Evolutionary conservation across 2,797 vertebrate species (phyloP).

Genomic region (Halcyon smyrnensis): DNA sequence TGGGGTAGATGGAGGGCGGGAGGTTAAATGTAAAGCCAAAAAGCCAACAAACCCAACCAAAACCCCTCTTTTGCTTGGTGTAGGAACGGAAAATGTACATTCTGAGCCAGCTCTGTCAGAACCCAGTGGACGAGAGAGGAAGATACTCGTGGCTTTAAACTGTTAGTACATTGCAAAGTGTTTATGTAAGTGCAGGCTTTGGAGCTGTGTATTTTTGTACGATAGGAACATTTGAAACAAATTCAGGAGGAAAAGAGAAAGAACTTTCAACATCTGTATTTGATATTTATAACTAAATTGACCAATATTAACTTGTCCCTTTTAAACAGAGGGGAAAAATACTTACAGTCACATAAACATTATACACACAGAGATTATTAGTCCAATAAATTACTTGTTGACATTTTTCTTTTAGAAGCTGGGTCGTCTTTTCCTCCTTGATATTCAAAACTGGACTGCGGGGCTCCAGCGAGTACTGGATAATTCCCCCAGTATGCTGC

Average conservation of each 20-base stretch:
- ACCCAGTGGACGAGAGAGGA: neutral
- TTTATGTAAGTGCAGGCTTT: neutral
- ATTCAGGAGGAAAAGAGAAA: neutral
- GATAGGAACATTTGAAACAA: neutral
- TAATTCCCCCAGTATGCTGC: neutral
- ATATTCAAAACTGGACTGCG: neutral
- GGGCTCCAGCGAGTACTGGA: neutral
- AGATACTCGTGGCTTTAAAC: neutral
- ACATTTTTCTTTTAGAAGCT: neutral
- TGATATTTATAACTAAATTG: neutral
- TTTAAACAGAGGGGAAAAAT: neutral
- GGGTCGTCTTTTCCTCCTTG: neutral
- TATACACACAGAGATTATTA: fast-evolving
- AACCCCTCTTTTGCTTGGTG: neutral
- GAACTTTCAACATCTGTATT: slow-evolving; percentile 6
- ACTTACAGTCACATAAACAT: neutral
- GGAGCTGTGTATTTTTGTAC: neutral
- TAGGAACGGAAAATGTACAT: neutral
- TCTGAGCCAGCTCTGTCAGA: neutral
- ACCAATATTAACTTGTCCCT: neutral
- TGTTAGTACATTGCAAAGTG: neutral
- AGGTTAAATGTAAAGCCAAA: neutral
- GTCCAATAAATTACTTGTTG: neutral
- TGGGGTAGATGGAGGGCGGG: neutral
- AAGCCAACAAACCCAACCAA: too few relatives aligned